Evolutionary conservation across 2,797 vertebrate species (phyloP).

Genomic region (Lerista edwardsae): DNA sequence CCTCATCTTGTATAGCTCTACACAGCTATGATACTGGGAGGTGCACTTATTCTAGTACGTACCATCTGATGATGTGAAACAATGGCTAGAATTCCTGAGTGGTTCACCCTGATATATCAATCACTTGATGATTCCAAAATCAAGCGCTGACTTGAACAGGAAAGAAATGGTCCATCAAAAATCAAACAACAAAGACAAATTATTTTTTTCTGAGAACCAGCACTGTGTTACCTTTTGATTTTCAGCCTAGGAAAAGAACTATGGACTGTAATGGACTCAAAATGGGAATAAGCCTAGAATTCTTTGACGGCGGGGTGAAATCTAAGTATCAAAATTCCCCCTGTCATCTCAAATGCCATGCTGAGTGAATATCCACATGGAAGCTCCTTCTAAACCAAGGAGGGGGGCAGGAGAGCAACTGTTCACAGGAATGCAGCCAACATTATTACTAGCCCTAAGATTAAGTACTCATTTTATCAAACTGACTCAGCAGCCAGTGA

Average conservation of each 20-base stretch:
- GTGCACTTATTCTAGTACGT: background rate
- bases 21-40: background rate
- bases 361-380: background rate
- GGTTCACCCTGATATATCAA: background rate
- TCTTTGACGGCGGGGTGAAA: too few species aligned
- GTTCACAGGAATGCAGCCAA: background rate
- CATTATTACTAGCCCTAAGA: background rate
- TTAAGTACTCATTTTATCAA: background rate
- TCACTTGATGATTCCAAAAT: background rate
- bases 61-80: background rate
- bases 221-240: too few species aligned
- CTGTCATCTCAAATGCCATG: too few species aligned
- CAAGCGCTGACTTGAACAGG: background rate
- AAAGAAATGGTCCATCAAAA: background rate
- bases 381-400: background rate
- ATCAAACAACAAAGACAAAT: background rate
- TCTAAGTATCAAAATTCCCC: too few species aligned
- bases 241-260: too few species aligned
- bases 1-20: background rate
- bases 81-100: background rate
- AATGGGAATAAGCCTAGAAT: too few species aligned
- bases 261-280: too few species aligned
- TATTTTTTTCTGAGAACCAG: too few species aligned
- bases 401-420: background rate
- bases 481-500: background rate